Evolutionary conservation across 35 echinoderm and acorn worm genomes (phyloP).

Genomic region (Eucidaris tribuloides): DNA sequence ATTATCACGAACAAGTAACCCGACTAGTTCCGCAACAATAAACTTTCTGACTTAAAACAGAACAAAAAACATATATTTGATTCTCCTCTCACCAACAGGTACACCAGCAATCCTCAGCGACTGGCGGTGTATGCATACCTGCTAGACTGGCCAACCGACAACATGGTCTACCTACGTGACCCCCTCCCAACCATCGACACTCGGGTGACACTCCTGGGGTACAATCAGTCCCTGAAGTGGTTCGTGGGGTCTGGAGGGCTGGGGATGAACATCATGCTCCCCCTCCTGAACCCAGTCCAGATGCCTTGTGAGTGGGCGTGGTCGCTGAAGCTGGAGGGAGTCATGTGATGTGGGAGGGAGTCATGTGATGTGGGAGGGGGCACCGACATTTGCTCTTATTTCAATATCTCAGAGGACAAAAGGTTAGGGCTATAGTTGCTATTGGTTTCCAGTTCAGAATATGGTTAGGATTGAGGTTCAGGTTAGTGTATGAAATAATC

Average conservation of each 20-base stretch:
- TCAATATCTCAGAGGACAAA: too few relatives aligned
- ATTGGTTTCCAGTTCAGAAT: too few relatives aligned
- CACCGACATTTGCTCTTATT: too few relatives aligned
- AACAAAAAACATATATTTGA: background rate
- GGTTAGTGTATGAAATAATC: too few relatives aligned
- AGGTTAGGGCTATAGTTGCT: too few relatives aligned
- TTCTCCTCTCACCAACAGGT: constrained; percentile 26
- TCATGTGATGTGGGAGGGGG: too few relatives aligned
- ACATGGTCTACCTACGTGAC: constrained; percentile 23
- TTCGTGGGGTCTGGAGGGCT: background rate
- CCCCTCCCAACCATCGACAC: constrained; percentile 6
- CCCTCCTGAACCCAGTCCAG: background rate
- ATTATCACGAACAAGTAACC: background rate
- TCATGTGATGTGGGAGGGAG: too few relatives aligned
- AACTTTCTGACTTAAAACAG: background rate
- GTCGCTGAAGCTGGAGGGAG: constrained; percentile 34
- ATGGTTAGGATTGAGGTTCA: too few relatives aligned
- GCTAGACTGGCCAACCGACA: constrained; percentile 41
- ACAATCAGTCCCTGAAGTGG: constrained; percentile 27
- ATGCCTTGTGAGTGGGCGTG: constrained; percentile 63
- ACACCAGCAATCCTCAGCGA: constrained; percentile 14
- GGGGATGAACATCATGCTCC: constrained; percentile 43
- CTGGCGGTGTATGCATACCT: constrained; percentile 47
- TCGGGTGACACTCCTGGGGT: constrained; percentile 40
- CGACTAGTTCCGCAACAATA: background rate